Evolutionary conservation across 2,113 vertebrate genomes (phyloP), one percentile per base, ranked within the genome.

Genomic region (Puntigrus tetrazona): DNA sequence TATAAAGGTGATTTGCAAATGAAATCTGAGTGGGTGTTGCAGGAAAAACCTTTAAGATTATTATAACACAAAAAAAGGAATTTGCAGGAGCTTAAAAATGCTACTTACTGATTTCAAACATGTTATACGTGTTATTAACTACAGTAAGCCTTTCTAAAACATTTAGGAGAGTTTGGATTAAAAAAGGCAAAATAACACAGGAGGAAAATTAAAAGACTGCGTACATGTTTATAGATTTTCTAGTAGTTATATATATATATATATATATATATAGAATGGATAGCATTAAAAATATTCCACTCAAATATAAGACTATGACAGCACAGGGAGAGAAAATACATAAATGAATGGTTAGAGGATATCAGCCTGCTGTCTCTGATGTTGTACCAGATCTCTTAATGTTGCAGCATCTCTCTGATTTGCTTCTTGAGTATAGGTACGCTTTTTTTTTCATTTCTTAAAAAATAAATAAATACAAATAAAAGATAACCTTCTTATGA

Each of bases 401-500:
- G n/a, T 61, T 20, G 29, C 36, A 61, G 52, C 27, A 43, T 57
- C n/a, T 78, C 55, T 78, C 22, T 78, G n/a, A 22, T 78, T 41
- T 38, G 47, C 65, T 69, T 38, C 65, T 9, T n/a, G 20, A 69
- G 34, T 63, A 63, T 29, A 29, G 20, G 3, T 36, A 1, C 11
- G 14, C 3, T 3, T 9, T 1, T 69, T 27, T 22, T 4, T n/a
- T 20, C 3, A 57, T 67, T 9, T 18, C 63, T 36, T 36, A 9
- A 69, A 0, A 10, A 74, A 2, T 14, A 7, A 13, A 41, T 8
- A 50, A 50, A 50, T 50, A 7, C 16, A 20, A 55, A 80, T 14
- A 80, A 65, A 31, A 34, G 78, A 1, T 18, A 65, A 67, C 38
- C 78, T 65, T 65, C n/a, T 47, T 9, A 13, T 80, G 59, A 80